Evolutionary conservation across 2,888 invertebrate species (phyloP).

Genomic region (Phaonia tiefii): DNA sequence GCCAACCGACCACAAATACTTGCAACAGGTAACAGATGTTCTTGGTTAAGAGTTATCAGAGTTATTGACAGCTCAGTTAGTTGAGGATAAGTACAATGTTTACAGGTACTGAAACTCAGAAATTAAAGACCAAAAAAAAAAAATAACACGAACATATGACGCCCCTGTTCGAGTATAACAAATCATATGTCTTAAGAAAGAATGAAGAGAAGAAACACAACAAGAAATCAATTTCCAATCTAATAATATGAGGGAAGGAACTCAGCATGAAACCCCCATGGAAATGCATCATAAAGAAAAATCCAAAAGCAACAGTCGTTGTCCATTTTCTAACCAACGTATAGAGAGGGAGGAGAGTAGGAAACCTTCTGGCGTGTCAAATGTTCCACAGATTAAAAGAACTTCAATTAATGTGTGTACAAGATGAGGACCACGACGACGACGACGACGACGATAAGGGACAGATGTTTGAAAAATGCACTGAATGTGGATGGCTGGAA

Average conservation of each 20-base stretch:
- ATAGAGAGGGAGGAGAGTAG: too few relatives aligned
- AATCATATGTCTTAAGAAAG: too few relatives aligned
- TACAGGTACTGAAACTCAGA: slow-evolving; percentile 22
- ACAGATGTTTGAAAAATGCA: slow-evolving; percentile 28
- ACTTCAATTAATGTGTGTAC: slow-evolving; percentile 19
- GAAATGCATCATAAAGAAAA: not conserved
- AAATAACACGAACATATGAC: too few relatives aligned
- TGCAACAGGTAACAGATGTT: not conserved
- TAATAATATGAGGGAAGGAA: not conserved
- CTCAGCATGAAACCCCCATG: not conserved
- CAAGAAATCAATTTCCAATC: slow-evolving; percentile 4
- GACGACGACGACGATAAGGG: too few relatives aligned
- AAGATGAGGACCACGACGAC: too few relatives aligned
- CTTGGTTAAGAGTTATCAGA: slow-evolving; percentile 12
- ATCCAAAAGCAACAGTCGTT: not conserved
- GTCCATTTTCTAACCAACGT: not conserved
- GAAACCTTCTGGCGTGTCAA: slow-evolving; percentile 56
- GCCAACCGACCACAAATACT: not conserved
- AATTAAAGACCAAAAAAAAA: not conserved
- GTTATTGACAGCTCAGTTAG: slow-evolving; percentile 21
- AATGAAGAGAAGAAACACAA: too few relatives aligned
- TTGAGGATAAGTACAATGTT: slow-evolving; percentile 11
- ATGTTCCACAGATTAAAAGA: slow-evolving; percentile 50
- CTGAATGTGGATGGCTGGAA: not conserved
- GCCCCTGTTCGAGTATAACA: too few relatives aligned